Percentiles rank a stretch among this genome's conserved stretches.
Evolutionary conservation across 2,888 invertebrate species (phyloP).

Genomic region (Podotricha telesiphe): DNA sequence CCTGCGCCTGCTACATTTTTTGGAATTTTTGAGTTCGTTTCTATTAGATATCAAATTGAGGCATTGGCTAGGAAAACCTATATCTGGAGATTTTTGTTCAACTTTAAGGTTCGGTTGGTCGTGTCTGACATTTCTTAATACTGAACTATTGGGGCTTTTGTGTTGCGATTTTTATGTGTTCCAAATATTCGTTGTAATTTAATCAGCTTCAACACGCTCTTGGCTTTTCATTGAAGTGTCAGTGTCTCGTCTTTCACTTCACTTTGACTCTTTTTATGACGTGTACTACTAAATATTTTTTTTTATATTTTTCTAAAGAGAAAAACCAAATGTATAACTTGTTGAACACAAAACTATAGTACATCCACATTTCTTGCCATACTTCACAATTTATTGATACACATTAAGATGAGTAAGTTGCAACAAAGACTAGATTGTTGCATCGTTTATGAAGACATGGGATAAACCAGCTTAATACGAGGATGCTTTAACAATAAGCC

Average conservation of each 20-base stretch:
- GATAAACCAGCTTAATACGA: slow-evolving; percentile 1
- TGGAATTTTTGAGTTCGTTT: slow-evolving; percentile 81
- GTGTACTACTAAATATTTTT: too few species aligned
- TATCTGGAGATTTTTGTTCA: slow-evolving; percentile 71
- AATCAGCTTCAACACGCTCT: slow-evolving; percentile 54
- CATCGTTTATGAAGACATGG: background rate
- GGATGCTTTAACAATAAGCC: slow-evolving; percentile 6
- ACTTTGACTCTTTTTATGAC: too few species aligned
- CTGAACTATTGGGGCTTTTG: slow-evolving; percentile 69
- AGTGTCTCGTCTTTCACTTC: slow-evolving; percentile 58
- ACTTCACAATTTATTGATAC: background rate
- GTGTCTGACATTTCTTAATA: slow-evolving; percentile 73
- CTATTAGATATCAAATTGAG: slow-evolving; percentile 78
- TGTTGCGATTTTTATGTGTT: slow-evolving; percentile 57
- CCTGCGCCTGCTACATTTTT: slow-evolving; percentile 81
- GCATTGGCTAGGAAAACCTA: slow-evolving; percentile 79
- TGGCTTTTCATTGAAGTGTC: slow-evolving; percentile 51
- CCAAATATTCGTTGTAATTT: slow-evolving; percentile 55
- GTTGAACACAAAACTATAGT: too few species aligned
- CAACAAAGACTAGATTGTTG: background rate
- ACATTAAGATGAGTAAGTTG: background rate
- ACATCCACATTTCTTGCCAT: too few species aligned
- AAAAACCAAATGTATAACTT: too few species aligned
- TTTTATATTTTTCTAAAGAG: too few species aligned
- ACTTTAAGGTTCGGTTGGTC: slow-evolving; percentile 73